These are phyloP conservation scores for Ditylenchus weischeri DNA, from an alignment of 2,888 invertebrate genomes.

Conservation along the genomic window DNA sequence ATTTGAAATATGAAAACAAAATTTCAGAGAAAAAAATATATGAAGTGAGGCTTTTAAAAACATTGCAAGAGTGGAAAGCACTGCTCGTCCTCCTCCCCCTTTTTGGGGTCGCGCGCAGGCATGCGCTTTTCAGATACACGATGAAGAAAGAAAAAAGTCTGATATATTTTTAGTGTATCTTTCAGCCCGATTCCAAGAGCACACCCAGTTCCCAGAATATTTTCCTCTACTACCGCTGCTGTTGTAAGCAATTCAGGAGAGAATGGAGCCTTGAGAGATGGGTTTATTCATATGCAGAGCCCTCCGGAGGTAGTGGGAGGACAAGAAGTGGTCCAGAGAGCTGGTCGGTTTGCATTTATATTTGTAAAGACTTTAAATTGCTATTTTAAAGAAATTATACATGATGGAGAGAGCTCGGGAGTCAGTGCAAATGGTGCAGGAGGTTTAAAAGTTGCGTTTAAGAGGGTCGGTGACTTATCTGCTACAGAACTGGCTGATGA, in stretches of 20 bases:
- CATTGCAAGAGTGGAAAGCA: no score
- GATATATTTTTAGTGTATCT: no score
- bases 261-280: not conserved
- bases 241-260: not conserved
- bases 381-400: not conserved
- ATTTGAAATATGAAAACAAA: no score
- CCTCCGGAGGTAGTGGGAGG: not conserved
- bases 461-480: conserved; percentile 2
- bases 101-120: no score
- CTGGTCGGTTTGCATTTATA: conserved; percentile 1
- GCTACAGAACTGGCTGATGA: not conserved
- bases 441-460: not conserved
- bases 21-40: no score
- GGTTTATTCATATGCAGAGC: not conserved
- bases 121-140: no score
- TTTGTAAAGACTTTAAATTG: not conserved
- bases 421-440: not conserved
- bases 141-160: no score
- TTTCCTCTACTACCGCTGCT: not conserved
- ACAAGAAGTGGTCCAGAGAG: conserved; percentile 2
- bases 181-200: not conserved
- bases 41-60: no score
- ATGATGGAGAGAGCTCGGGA: not conserved
- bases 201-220: not conserved
- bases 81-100: no score